A percentile compares a stretch with the other conserved stretches of the same genome.
Evolutionary conservation across 2,888 invertebrate species (phyloP).

Genomic region (Caenorhabditis japonica): DNA sequence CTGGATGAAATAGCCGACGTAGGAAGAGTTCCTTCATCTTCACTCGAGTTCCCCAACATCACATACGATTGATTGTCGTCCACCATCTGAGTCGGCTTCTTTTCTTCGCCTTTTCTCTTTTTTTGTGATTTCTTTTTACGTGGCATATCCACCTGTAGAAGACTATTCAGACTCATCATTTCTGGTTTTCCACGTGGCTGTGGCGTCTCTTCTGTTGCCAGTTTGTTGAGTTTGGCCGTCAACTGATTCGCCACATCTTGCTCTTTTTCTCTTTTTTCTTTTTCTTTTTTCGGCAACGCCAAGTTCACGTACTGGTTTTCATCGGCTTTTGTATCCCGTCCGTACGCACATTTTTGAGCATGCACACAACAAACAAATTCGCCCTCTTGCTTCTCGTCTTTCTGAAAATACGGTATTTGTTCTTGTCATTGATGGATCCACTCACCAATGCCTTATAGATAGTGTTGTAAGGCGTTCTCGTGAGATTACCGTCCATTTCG

Average conservation of each 20-base stretch:
- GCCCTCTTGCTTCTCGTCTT: conserved; percentile 1
- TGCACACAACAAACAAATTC: conserved; percentile 37
- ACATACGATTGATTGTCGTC: conserved; percentile 30
- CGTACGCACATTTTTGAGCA: conserved; percentile 16
- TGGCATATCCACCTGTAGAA: background rate
- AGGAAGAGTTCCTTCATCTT: no score
- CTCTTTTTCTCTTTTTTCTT: no score
- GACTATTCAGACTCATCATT: conserved; percentile 19
- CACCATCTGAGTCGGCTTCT: conserved; percentile 17
- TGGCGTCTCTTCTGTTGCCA: background rate
- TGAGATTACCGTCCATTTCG: background rate
- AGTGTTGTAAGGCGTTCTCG: conserved; percentile 42
- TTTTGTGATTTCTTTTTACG: conserved; percentile 3
- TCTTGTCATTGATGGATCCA: no score
- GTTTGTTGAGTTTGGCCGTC: conserved; percentile 21
- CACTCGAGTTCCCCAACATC: conserved; percentile 6
- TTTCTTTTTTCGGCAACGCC: conserved; percentile 16
- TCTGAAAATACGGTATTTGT: conserved; percentile 4
- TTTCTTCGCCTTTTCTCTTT: conserved; percentile 5
- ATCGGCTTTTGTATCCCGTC: conserved; percentile 1
- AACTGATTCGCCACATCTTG: conserved; percentile 18
- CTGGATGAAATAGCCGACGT: no score
- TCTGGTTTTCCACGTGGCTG: conserved; percentile 5
- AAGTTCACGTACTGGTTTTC: conserved; percentile 50
- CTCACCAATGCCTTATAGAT: conserved; percentile 44